Evolutionary conservation across 2,797 vertebrate species (phyloP).

Genomic region (Chloroceryle amazona): DNA sequence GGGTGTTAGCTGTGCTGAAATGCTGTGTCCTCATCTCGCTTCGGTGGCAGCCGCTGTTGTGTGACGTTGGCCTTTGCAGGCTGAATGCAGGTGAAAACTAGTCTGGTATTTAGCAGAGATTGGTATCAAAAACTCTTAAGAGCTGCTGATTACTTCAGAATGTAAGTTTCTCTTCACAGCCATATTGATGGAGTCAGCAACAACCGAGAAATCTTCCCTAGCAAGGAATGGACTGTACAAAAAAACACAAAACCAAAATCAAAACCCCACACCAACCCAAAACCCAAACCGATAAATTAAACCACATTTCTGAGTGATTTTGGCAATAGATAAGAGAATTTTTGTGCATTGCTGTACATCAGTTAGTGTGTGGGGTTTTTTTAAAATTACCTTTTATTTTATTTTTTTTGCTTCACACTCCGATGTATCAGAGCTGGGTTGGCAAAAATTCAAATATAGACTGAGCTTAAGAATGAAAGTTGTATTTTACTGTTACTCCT

Average conservation of each 20-base stretch:
- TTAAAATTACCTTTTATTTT: neutral
- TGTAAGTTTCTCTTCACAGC: neutral
- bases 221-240: neutral
- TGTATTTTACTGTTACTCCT: slow-evolving; percentile 10
- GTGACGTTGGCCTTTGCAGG: neutral
- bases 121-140: neutral
- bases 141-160: neutral
- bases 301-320: slow-evolving; percentile 17
- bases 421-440: neutral
- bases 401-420: rapidly evolving
- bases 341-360: neutral
- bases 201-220: neutral
- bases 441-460: slow-evolving; percentile 21
- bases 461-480: neutral
- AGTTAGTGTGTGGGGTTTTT: neutral
- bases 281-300: neutral
- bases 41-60: rapidly evolving
- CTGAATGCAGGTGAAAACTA: neutral
- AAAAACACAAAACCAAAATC: neutral
- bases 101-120: neutral
- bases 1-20: neutral
- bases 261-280: no score
- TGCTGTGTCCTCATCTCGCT: neutral
- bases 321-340: neutral
- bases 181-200: rapidly evolving